Evolutionary conservation across 1,140 invertebrate species (phyloP).

Genomic region (Calephelis nemesis): DNA sequence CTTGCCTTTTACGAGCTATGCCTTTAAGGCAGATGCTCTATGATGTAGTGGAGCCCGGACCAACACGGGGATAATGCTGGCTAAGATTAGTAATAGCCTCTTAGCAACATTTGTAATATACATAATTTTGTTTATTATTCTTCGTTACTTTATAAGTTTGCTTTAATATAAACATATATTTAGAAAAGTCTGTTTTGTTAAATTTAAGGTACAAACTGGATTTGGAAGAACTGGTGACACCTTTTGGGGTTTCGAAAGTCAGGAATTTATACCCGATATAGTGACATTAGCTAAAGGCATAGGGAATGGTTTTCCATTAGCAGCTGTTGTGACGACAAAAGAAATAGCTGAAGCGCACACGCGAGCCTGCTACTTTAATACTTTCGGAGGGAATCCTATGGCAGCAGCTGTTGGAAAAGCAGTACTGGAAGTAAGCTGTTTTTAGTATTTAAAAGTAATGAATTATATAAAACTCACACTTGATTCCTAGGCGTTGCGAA

Average conservation of each 20-base stretch:
- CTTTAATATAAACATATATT: too few relatives aligned
- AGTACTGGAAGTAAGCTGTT: conserved; percentile 88
- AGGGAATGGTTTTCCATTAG: conserved; percentile 96
- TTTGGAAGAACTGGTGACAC: conserved; percentile 96
- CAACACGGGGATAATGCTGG: too few relatives aligned
- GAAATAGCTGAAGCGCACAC: conserved; percentile 89
- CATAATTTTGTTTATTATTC: too few relatives aligned
- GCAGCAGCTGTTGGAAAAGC: conserved; percentile 92
- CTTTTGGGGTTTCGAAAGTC: conserved; percentile 96
- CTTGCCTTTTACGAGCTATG: too few relatives aligned
- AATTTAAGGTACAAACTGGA: conserved; percentile 92
- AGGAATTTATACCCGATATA: conserved; percentile 94
- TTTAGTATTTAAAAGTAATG: too few relatives aligned
- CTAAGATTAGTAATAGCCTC: too few relatives aligned
- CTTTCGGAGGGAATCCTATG: conserved; percentile 96
- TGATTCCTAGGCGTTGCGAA: too few relatives aligned
- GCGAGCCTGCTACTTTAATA: conserved; percentile 94
- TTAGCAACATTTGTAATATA: too few relatives aligned
- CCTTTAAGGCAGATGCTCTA: too few relatives aligned
- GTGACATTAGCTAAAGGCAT: conserved; percentile 94
- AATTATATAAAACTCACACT: too few relatives aligned
- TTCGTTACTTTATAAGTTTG: too few relatives aligned
- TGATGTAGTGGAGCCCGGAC: too few relatives aligned
- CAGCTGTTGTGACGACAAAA: conserved; percentile 93
- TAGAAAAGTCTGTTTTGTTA: not conserved